Evolutionary conservation across 2,797 vertebrate species (phyloP).

Genomic region (Rhyacichthys aspro): DNA sequence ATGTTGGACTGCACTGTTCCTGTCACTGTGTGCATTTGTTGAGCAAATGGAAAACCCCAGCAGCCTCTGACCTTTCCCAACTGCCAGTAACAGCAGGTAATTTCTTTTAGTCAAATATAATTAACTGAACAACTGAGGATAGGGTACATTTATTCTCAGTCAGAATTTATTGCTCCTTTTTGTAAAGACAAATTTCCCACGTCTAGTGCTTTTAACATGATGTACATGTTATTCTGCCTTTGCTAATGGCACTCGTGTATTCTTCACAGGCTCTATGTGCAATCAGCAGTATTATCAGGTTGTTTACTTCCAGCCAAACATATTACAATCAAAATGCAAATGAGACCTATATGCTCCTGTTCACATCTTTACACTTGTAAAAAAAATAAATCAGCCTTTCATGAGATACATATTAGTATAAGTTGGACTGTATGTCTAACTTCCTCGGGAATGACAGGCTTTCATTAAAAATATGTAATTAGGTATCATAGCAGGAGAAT

Average conservation of each 20-base stretch:
- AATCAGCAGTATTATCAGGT: constrained; percentile 21
- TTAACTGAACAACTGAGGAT: constrained; percentile 44
- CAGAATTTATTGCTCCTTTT: constrained; percentile 22
- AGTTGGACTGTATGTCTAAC: too few species aligned
- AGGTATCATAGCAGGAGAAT: too few species aligned
- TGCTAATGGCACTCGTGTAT: constrained; percentile 5
- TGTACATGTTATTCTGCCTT: neutral
- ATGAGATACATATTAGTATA: too few species aligned
- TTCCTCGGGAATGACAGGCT: too few species aligned
- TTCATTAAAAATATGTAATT: too few species aligned
- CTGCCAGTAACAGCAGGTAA: constrained; percentile 59
- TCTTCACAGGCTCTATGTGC: constrained; percentile 13
- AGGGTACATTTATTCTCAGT: constrained; percentile 34
- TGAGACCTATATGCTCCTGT: constrained; percentile 16
- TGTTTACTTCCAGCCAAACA: constrained; percentile 24
- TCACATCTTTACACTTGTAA: constrained; percentile 7
- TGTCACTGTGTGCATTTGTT: constrained; percentile 56
- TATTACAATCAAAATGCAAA: constrained; percentile 49
- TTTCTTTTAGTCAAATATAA: constrained; percentile 58
- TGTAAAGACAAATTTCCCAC: neutral
- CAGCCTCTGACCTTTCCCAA: constrained; percentile 49
- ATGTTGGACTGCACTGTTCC: constrained; percentile 35
- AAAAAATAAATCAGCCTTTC: neutral
- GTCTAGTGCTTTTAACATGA: neutral
- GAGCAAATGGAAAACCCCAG: constrained; percentile 56